phyloP scores from a whole-genome alignment of 2,113 vertebrate species.

The Cynoglossus semilaevis region DNA sequence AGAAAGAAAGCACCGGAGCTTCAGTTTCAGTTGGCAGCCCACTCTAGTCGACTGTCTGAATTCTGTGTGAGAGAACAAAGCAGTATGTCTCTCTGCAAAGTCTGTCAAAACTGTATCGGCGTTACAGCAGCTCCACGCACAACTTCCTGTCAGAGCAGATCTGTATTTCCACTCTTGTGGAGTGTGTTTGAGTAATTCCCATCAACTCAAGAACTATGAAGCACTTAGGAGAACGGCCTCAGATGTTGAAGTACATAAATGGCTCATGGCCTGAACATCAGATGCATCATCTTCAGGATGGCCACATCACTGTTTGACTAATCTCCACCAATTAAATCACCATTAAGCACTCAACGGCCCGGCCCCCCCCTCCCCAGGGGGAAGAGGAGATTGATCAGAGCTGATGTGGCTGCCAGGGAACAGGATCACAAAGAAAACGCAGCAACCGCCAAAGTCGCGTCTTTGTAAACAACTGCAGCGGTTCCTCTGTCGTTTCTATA shows the following conservation, averaged over 20 bases:
- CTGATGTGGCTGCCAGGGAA: slow-evolving; percentile 18
- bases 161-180: slow-evolving; percentile 32
- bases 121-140: not conserved
- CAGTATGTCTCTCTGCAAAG: slow-evolving; percentile 22
- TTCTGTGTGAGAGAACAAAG: slow-evolving; percentile 39
- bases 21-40: slow-evolving; percentile 24
- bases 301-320: slow-evolving; percentile 36
- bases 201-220: slow-evolving; percentile 67
- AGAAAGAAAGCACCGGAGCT: slow-evolving; percentile 19
- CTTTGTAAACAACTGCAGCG: not conserved
- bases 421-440: not conserved
- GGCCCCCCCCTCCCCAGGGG: slow-evolving; percentile 6
- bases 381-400: slow-evolving; percentile 32
- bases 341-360: slow-evolving; percentile 53
- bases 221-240: slow-evolving; percentile 47
- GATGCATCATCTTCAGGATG: slow-evolving; percentile 46
- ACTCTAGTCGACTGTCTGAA: slow-evolving; percentile 1
- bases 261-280: slow-evolving; percentile 53
- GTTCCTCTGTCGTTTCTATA: not conserved
- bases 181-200: slow-evolving; percentile 57
- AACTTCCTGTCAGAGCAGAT: slow-evolving; percentile 58
- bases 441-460: too few species aligned
- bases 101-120: slow-evolving; percentile 15
- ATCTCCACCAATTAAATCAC: slow-evolving; percentile 53
- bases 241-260: slow-evolving; percentile 56